Evolutionary conservation across 2,113 vertebrate species (phyloP), one percentile per base, ranked within the genome.

Genomic region (Oreotrochilus melanogaster): DNA sequence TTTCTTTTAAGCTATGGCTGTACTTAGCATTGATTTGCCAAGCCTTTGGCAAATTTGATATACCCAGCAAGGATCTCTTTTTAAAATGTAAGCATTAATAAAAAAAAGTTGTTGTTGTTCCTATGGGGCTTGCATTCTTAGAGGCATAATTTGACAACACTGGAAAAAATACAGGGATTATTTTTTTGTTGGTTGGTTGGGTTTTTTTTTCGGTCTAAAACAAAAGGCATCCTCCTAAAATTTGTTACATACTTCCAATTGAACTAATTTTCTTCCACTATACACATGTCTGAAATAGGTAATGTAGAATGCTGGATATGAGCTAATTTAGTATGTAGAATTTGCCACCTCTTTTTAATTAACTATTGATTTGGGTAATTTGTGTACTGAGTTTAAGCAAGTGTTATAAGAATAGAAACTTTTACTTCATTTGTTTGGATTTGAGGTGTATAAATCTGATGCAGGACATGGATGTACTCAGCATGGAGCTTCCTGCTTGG

Each of bases 281-380:
- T 66, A 45, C 18, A 54, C 27, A 37, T 30, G 65, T 51, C 42
- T 69, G 69, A 24, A 64, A 61, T 9, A 35, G 16, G 54, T 51
- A 57, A 27, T 37, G 27, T 50, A 70, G 42, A 65, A 79, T 88
- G 19, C 27, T 47, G n/a, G 61, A 31, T 72, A 28, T 39, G 67
- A 84, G 65, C 66, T 65, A 64, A 69, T 91, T 71, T 83, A 57
- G 69, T 67, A 39, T 39, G 70, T 35, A 86, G 88, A 87, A 88
- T 83, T 78, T 91, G 65, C 69, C 70, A 69, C 53, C 43, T 80
- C 64, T 86, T 94, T 95, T 96, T 96, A 97, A 97, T 96, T 96
- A 96, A 86, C 81, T 97, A 96, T 97, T 92, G 94, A 97, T 97
- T 97, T 88, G 78, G 82, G 43, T 74, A 88, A 89, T 96, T 95